Evolutionary conservation across 2,888 invertebrate genomes (phyloP).

Genomic region (Homarus gammarus): DNA sequence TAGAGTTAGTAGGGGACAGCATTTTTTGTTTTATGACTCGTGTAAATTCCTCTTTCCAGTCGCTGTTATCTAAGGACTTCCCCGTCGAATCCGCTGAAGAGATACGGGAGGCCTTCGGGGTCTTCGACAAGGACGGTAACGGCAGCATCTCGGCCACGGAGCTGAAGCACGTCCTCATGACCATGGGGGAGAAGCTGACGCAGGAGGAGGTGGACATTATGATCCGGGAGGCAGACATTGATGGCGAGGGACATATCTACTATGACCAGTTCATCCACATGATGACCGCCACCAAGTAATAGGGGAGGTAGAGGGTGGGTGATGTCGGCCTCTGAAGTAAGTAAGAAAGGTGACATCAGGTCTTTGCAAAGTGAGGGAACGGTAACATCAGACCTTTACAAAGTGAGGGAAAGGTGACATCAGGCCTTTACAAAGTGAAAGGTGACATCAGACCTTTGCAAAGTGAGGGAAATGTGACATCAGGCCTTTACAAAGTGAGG

Average conservation of each 20-base stretch:
- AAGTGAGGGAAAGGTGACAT: no score
- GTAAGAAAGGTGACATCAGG: no score
- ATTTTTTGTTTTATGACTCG: no score
- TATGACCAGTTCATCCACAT: constrained; percentile 72
- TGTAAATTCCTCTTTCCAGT: constrained; percentile 11
- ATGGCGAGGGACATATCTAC: constrained; percentile 68
- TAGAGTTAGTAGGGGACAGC: no score
- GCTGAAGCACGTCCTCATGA: constrained; percentile 75
- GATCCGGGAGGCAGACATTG: constrained; percentile 70
- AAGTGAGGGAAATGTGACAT: no score
- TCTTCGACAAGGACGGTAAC: constrained; percentile 73
- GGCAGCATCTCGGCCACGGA: constrained; percentile 69
- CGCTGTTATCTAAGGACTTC: constrained; percentile 62
- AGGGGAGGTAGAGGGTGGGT: no score
- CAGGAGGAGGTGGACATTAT: constrained; percentile 75
- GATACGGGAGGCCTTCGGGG: constrained; percentile 72
- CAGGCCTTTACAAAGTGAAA: no score
- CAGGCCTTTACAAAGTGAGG: no score
- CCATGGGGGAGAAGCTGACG: constrained; percentile 71
- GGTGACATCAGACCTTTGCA: no score
- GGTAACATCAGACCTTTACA: no score
- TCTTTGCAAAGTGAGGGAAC: no score
- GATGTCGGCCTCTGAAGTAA: no score
- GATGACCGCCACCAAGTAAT: constrained; percentile 36
- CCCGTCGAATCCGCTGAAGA: constrained; percentile 69